Evolutionary conservation across 2,113 vertebrate species (phyloP), one percentile per base, ranked within the genome.

Genomic region (Mionectes macconnelli): DNA sequence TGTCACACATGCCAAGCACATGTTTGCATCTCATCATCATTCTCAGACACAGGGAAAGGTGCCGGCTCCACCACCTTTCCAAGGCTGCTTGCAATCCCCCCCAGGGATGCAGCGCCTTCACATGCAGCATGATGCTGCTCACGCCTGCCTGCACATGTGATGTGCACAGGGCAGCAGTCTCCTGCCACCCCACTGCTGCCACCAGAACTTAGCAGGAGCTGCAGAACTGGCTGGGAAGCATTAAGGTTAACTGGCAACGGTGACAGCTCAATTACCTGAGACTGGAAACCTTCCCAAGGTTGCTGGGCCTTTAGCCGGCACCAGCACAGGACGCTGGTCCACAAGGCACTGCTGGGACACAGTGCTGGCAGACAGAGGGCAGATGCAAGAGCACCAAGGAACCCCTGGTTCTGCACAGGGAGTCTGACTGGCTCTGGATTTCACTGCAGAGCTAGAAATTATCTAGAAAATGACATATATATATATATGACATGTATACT

Each of bases 281-380:
- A 45, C 1, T 12, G 77, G 45, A 68, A 91, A 81, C n/a, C 18
- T 69, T 77, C 25, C 68, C 45, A 24, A 35, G 57, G 80, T 16
- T 14, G 0, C 44, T 11, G 79, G 49, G 12, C 49, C 35, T 56
- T 47, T 10, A 33, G 44, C 35, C 2, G 6, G 37, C 0, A 1
- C 22, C 1, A 1, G 40, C 57, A 80, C 30, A 20, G 50, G 44
- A 67, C 14, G 6, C 12, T 9, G 15, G 39, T 8, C 39, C 55
- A 11, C 0, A 0, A 67, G 57, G 57, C 68, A 64, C 30, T 2
- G 1, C 0, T 2, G 9, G 85, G 82, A 77, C 63, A 6, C 0
- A 1, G 55, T 14, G 52, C 57, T 37, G 68, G 68, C 35, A 63
- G 53, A 23, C 0, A 23, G 64, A 76, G 63, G 70, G 37, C 56